Conservation (phyloP, 2,113 vertebrate species). For the Microcebus ravelobensis region DNA sequence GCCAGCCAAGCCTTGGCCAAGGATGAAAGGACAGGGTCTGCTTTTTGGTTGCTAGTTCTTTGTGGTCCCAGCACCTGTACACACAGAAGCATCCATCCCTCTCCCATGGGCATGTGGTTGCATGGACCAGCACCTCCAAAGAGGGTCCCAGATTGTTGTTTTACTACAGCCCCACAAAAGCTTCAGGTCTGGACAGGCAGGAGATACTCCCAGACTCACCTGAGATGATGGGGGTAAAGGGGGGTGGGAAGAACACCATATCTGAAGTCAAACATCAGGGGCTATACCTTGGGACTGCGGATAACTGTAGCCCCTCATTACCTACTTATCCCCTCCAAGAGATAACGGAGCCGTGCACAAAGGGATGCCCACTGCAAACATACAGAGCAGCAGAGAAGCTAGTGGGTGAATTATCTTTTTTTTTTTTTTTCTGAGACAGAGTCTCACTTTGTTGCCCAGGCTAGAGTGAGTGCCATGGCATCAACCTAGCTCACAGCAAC, state of each 20-base stretch:
- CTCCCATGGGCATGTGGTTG: background rate
- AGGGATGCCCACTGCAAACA: background rate
- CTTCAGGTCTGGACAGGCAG: background rate
- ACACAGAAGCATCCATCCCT: background rate
- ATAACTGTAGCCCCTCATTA: background rate
- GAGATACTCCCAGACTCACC: background rate
- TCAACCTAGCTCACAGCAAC: no score
- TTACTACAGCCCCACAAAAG: background rate
- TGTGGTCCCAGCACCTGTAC: background rate
- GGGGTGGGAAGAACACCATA: background rate
- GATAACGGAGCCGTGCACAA: background rate
- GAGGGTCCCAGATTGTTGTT: background rate
- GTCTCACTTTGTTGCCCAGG: no score
- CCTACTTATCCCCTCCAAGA: background rate
- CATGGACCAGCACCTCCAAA: background rate
- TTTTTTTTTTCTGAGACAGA: no score
- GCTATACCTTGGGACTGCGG: background rate
- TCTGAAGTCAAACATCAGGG: background rate
- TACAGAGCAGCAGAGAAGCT: background rate
- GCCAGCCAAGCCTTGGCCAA: background rate
- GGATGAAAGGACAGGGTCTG: background rate
- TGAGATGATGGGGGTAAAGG: background rate
- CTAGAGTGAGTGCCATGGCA: no score
- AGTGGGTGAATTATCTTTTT: background rate
- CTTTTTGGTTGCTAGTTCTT: background rate